Conservation (phyloP, 2,888 invertebrate species). For the Chesias legatella region DNA sequence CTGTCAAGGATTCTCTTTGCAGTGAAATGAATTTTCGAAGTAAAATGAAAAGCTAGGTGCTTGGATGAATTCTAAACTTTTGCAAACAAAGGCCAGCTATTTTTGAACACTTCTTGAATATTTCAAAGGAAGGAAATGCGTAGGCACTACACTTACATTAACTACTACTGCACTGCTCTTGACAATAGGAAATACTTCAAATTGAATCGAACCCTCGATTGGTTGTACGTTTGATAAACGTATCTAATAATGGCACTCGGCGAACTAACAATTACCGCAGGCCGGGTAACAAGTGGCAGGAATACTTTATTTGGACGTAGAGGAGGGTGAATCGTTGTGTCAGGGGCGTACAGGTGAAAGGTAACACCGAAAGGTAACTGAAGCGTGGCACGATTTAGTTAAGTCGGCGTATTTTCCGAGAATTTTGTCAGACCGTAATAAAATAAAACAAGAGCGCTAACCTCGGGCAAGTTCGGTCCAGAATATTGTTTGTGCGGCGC, state of each 20-base stretch:
- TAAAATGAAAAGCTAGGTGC: background rate
- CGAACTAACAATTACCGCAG: constrained; percentile 13
- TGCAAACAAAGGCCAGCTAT: no score
- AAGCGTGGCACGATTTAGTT: constrained; percentile 32
- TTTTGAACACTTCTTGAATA: no score
- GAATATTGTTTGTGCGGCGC: constrained; percentile 85
- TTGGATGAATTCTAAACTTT: no score
- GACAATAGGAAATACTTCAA: background rate
- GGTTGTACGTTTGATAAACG: constrained; percentile 14
- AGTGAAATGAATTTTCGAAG: background rate
- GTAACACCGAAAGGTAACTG: constrained; percentile 27
- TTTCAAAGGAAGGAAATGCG: no score
- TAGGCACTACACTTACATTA: no score
- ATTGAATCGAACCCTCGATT: constrained; percentile 3
- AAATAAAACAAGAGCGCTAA: constrained; percentile 25
- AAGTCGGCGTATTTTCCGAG: constrained; percentile 28
- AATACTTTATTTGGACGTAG: constrained; percentile 23
- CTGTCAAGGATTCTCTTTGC: constrained; percentile 1
- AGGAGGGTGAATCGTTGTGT: constrained; percentile 27
- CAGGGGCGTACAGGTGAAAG: constrained; percentile 28
- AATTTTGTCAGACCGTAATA: constrained; percentile 30
- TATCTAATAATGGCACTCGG: constrained; percentile 8
- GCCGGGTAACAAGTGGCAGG: constrained; percentile 5
- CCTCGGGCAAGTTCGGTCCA: constrained; percentile 89
- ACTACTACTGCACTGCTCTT: no score